phyloP scores from a whole-genome alignment of 1,140 invertebrate species.

The Orussus abietinus region DNA sequence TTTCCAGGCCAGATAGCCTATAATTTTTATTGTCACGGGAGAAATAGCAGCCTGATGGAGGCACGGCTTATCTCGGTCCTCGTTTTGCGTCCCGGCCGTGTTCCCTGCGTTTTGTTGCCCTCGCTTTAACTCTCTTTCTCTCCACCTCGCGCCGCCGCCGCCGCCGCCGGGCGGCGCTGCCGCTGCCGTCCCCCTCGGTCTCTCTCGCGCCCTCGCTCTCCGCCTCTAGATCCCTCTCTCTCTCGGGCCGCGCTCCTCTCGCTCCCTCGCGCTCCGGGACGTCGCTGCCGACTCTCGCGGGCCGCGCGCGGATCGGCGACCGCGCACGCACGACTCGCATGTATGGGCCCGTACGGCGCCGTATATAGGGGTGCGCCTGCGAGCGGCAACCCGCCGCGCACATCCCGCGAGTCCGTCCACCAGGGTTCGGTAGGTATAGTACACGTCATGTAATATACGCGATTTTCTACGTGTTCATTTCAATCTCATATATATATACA shows the following conservation, averaged over 20 bases:
- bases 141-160: not conserved
- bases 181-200: slow-evolving; percentile 7
- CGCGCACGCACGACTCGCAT: no score
- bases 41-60: slow-evolving; percentile 55
- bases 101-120: slow-evolving; percentile 49
- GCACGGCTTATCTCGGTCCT: slow-evolving; percentile 51
- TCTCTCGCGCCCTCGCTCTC: slow-evolving; percentile 11
- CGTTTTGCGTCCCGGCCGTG: slow-evolving; percentile 46
- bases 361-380: no score
- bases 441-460: no score
- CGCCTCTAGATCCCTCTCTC: slow-evolving; percentile 9
- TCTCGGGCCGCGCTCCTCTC: slow-evolving; percentile 12
- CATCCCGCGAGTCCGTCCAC: no score
- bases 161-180: not conserved
- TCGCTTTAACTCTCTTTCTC: slow-evolving; percentile 29
- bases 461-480: no score
- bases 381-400: no score
- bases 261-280: slow-evolving; percentile 11
- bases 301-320: no score
- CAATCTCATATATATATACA: no score
- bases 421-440: no score
- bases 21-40: slow-evolving; percentile 65
- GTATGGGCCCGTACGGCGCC: no score
- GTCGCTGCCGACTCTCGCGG: no score
- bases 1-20: slow-evolving; percentile 62